A percentile compares a stretch with the other conserved stretches of the same genome.
Conservation (phyloP, 2,888 invertebrate genomes). For the Melanargia galathea region DNA sequence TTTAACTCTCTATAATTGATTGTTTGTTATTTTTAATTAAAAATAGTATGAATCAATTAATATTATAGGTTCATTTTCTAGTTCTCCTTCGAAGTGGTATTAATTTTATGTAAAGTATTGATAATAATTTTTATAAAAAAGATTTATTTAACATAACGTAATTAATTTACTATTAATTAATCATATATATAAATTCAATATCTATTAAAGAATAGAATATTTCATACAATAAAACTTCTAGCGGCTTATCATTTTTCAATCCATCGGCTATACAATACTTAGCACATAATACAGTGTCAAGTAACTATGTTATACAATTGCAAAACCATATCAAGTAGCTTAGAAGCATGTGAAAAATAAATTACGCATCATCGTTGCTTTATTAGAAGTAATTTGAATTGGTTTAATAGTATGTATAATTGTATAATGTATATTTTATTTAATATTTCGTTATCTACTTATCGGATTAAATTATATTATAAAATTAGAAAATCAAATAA, state of each 20-base stretch:
- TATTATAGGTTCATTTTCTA: neutral
- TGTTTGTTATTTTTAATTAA: conserved; percentile 2
- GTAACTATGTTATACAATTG: conserved; percentile 21
- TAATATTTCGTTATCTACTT: neutral
- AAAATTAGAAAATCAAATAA: too few species aligned
- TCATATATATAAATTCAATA: neutral
- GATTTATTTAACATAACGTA: too few species aligned
- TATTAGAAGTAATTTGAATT: conserved; percentile 34
- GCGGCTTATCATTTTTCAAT: neutral
- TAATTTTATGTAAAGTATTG: too few species aligned
- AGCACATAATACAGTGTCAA: conserved; percentile 16
- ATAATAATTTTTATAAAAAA: too few species aligned
- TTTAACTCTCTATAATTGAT: neutral
- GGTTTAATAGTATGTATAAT: neutral
- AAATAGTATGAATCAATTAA: neutral
- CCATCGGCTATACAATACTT: neutral
- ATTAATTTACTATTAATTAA: too few species aligned
- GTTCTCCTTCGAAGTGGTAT: too few species aligned
- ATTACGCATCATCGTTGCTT: conserved; percentile 27
- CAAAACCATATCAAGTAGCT: conserved; percentile 37
- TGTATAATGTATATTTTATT: neutral
- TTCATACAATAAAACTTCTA: neutral
- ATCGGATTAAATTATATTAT: too few species aligned
- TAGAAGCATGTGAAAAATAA: conserved; percentile 36
- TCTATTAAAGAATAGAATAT: too few species aligned